Evolutionary conservation across 2,888 invertebrate species (phyloP), one percentile per base, ranked within the genome.

Genomic region (Dynastes grantii): DNA sequence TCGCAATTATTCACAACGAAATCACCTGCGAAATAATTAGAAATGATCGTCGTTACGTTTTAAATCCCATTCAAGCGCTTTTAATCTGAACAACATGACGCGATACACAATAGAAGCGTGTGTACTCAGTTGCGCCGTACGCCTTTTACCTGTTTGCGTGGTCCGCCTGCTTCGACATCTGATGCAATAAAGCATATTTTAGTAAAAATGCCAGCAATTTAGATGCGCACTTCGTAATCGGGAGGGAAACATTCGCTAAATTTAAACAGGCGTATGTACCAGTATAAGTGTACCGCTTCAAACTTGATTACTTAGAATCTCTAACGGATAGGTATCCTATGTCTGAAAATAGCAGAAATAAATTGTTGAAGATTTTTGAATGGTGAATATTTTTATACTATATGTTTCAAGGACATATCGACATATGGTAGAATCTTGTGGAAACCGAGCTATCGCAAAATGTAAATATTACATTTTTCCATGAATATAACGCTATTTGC

Each of bases 11-110:
- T 63, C 63, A 63, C 63, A 27, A 22, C 55, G 29, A 63, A 63
- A 63, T 63, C 29, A 63, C 32, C 63, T 63, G 63, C 13, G 63
- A 63, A 63, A 63, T 63, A 63, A 63, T 63, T 63, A 63, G 63
- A 63, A 63, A 63, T 63, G 63, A 63, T 63, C 63, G 61, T 61
- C 27, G 29, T 29, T 63, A 63, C 29, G 32, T 63, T 63, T 29
- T 63, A 63, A 63, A 32, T 63, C 63, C 63, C 11, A 32, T 63
- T 63, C 13, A 63, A 63, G 32, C 29, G 63, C 29, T 27, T 63
- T 63, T 63, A 27, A 63, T 63, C 63, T 63, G 63, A 63, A 27
- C 63, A 32, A 63, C 32, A 29, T 32, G 32, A 29, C 63, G 63
- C 63, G 13, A 63, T 32, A 27, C 32, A 63, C 63, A 63, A 63